Percentiles rank a stretch among this genome's conserved stretches.
phyloP scores from a whole-genome alignment of 2,888 invertebrate genomes.

The Balanococcus diminutus region DNA sequence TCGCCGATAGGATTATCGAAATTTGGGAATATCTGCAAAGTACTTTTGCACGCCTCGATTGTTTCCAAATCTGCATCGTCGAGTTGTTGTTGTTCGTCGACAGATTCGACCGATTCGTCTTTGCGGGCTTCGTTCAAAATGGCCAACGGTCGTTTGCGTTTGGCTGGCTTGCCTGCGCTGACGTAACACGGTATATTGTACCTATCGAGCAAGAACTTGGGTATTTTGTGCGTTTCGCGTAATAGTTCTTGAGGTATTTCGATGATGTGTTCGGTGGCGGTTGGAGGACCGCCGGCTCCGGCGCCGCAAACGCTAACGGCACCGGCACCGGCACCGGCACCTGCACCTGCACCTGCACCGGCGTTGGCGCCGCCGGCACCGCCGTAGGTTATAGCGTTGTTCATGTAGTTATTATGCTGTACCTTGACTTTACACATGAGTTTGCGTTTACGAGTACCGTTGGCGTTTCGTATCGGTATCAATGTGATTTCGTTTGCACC shows the following conservation, averaged over 20 bases:
- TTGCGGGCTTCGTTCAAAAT: not conserved
- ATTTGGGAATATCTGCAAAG: not conserved
- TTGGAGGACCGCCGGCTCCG: not conserved
- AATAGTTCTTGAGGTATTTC: slow-evolving; percentile 42
- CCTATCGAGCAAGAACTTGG: slow-evolving; percentile 45
- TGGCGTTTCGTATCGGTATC: slow-evolving; percentile 6
- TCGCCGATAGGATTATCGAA: slow-evolving; percentile 34
- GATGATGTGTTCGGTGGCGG: slow-evolving; percentile 20
- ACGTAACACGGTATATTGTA: slow-evolving; percentile 52
- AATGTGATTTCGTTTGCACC: slow-evolving; percentile 8
- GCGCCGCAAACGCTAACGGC: no score
- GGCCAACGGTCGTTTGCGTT: slow-evolving; percentile 8
- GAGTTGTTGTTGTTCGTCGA: not conserved
- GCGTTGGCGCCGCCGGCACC: not conserved
- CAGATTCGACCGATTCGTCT: not conserved
- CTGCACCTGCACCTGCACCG: no score
- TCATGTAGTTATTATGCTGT: slow-evolving; percentile 23
- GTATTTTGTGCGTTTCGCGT: slow-evolving; percentile 38
- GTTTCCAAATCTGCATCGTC: not conserved
- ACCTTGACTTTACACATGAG: slow-evolving; percentile 49
- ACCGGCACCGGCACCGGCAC: not conserved
- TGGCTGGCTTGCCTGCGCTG: not conserved
- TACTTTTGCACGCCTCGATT: not conserved
- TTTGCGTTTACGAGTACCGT: slow-evolving; percentile 29
- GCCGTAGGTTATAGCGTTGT: not conserved